phyloP scores from a whole-genome alignment of 2,888 invertebrate genomes.

The Epinotia nisella region DNA sequence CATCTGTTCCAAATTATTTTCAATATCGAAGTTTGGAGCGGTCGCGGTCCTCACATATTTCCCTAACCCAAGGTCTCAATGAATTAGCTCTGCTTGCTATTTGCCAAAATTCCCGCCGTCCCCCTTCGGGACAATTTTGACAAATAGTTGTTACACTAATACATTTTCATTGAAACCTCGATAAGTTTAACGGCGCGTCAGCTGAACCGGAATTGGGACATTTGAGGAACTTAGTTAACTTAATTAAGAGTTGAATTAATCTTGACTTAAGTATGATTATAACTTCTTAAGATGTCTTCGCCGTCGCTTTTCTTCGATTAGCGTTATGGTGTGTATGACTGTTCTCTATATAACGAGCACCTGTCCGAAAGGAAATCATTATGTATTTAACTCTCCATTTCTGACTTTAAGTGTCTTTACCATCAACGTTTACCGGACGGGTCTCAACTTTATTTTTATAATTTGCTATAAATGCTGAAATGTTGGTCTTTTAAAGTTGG shows the following conservation, averaged over 20 bases:
- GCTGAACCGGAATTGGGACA: conserved; percentile 74
- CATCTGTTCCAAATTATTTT: conserved; percentile 44
- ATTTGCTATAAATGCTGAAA: conserved; percentile 21
- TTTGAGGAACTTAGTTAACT: conserved; percentile 76
- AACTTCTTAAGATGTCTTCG: conserved; percentile 71
- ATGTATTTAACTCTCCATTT: conserved; percentile 33
- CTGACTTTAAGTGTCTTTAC: conserved; percentile 31
- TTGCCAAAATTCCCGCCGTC: conserved; percentile 69
- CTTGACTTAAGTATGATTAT: conserved; percentile 76
- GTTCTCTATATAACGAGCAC: conserved; percentile 27
- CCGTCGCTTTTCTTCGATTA: conserved; percentile 58
- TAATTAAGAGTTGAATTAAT: conserved; percentile 81
- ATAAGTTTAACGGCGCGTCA: conserved; percentile 71
- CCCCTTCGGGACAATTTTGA: conserved; percentile 79
- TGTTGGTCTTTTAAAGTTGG: conserved; percentile 11
- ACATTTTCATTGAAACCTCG: conserved; percentile 81
- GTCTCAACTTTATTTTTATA: conserved; percentile 14
- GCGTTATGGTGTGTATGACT: conserved; percentile 29
- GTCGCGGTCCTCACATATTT: conserved; percentile 52
- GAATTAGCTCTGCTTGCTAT: conserved; percentile 75
- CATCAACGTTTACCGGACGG: conserved; percentile 42
- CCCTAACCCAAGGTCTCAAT: conserved; percentile 58
- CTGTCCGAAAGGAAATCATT: conserved; percentile 38
- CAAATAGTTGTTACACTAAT: conserved; percentile 81
- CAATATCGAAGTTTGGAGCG: conserved; percentile 51